Percentiles rank a stretch among this genome's conserved stretches.
Conservation (phyloP, 2,113 vertebrate genomes). For the Corynorhinus townsendii region DNA sequence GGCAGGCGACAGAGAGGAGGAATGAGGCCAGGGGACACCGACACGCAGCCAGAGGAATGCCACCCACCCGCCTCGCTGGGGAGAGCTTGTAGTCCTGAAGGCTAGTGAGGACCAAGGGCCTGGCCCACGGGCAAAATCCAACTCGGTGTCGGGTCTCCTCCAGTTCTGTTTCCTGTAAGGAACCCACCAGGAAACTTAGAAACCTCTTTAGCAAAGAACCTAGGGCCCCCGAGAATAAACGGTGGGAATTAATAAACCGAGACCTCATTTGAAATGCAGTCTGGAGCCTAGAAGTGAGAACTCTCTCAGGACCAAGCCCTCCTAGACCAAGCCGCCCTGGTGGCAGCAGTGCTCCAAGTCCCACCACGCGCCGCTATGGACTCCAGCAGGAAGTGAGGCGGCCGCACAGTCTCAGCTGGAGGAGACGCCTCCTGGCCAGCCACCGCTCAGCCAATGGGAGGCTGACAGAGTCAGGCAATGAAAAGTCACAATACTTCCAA, state of each 20-base stretch:
- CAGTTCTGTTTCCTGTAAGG: neutral
- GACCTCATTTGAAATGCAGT: neutral
- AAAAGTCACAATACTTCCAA: neutral
- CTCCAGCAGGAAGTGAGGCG: neutral
- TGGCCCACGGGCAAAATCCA: neutral
- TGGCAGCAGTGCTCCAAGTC: rapidly evolving
- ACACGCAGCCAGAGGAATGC: neutral
- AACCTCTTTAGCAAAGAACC: neutral
- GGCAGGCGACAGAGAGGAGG: neutral
- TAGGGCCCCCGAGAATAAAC: neutral
- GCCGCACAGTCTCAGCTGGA: no score
- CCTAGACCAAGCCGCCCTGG: no score
- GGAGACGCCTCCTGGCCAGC: neutral
- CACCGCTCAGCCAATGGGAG: neutral
- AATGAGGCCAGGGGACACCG: neutral
- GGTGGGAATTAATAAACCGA: neutral
- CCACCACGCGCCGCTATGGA: neutral
- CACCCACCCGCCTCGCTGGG: neutral
- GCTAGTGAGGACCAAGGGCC: neutral
- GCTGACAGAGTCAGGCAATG: neutral
- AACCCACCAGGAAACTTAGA: neutral
- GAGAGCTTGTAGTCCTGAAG: neutral
- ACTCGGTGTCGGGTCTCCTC: neutral
- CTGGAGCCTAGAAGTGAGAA: neutral
- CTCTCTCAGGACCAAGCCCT: neutral